Evolutionary conservation across 2,113 vertebrate genomes (phyloP), one percentile per base, ranked within the genome.

Genomic region (Gracilinanus agilis): DNA sequence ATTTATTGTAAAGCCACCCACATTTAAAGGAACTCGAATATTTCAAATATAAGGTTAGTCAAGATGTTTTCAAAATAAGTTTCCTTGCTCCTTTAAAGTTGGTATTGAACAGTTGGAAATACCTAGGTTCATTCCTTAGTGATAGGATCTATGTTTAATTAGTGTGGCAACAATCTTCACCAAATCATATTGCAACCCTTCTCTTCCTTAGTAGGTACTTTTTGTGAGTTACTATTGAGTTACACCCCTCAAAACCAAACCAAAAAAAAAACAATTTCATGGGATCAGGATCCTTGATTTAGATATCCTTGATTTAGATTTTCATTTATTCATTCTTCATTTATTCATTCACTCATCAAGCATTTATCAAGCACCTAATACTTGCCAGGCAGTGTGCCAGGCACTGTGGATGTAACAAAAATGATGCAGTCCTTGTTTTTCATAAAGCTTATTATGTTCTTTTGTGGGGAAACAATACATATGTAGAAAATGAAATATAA

Each of bases 51-150:
- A 5, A 94, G 83, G 96, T 92, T 27, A 88, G 19, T 94, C 55
- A 90, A 92, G 53, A 89, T 92, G 56, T 95, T 44, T 91, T 94
- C 90, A 93, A 94, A 1, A 10, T 89, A 44, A 9, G 56, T 12
- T 93, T 93, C 95, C 49, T 90, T 95, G 44, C 44, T 92, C 49
- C 54, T 91, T 93, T 23, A 91, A 25, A 90, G 44, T 94, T 92
- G 95, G 44, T 23, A 92, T 54, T 95, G 95, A 96, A 75, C 21
- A 58, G 92, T 53, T 10, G 34, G 2, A 92, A 94, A 96, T 92
- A 58, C 67, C 92, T 91, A 95, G 91, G 16, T 94, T 95, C 89
- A 94, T 90, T 93, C 29, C 40, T 89, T 94, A 55, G 90, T 93
- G 53, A 54, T 58, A 95, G n/a, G n/a, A 75, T 40, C 19, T 34